Conservation (phyloP, 2,797 vertebrate species). For the Babyrousa celebensis region DNA sequence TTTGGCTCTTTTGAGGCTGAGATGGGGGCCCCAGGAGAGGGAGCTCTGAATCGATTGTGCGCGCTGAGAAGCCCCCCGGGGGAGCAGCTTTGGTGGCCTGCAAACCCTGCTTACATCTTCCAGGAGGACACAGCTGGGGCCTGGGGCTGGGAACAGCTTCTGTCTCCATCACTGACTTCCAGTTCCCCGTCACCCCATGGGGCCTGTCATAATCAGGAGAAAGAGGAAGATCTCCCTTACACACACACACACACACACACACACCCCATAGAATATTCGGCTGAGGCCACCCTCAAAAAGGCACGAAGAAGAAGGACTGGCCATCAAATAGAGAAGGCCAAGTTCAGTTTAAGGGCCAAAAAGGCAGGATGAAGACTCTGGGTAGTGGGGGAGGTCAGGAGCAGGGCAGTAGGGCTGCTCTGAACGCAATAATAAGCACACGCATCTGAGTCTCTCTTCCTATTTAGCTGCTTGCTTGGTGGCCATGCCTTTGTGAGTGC, state of each 20-base stretch:
- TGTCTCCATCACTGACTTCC: conserved; percentile 1
- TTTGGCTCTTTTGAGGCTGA: conserved; percentile 1
- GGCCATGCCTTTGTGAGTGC: neutral
- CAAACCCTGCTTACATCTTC: neutral
- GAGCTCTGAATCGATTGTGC: neutral
- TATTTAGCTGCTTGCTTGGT: neutral
- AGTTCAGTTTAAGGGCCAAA: neutral
- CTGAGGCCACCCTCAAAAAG: neutral
- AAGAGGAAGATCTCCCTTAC: neutral
- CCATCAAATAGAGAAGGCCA: neutral
- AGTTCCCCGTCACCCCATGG: neutral
- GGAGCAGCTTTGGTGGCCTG: neutral
- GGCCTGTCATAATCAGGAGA: neutral
- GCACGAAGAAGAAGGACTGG: neutral
- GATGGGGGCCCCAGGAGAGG: neutral
- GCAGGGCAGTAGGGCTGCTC: neutral
- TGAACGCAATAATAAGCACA: rapidly evolving
- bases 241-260: neutral
- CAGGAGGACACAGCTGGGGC: neutral
- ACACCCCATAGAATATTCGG: neutral
- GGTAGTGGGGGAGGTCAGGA: neutral
- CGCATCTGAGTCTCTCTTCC: neutral
- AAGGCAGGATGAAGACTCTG: neutral
- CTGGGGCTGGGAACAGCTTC: conserved; percentile 18
- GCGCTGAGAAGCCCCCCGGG: neutral